These are phyloP conservation scores for Ctenopoma kingsleyae DNA, from an alignment of 2,797 vertebrate genomes.

Conservation along the genomic window DNA sequence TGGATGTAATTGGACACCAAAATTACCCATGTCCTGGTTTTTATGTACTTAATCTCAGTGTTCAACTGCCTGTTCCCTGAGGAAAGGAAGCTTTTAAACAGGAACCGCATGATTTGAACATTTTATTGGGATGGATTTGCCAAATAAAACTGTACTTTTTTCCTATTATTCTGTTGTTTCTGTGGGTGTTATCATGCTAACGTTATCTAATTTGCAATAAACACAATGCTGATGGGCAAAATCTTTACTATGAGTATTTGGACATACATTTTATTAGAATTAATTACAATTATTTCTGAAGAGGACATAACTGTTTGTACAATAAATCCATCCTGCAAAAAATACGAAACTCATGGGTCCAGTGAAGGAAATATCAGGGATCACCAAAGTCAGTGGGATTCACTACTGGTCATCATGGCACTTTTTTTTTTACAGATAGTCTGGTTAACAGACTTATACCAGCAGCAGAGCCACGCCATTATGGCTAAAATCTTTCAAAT, in stretches of 20 bases:
- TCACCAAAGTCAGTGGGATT: neutral
- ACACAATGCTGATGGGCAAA: neutral
- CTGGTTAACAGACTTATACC: neutral
- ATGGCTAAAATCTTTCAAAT: neutral
- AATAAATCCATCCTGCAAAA: neutral
- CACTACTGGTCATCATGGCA: too few relatives aligned
- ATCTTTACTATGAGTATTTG: neutral
- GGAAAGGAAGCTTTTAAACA: conserved; percentile 24
- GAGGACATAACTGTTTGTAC: neutral
- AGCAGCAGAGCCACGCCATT: neutral
- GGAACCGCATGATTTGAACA: neutral
- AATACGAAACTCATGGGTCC: neutral
- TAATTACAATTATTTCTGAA: neutral
- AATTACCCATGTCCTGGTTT: conserved; percentile 45
- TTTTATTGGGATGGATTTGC: conserved; percentile 17
- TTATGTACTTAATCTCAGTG: conserved; percentile 22
- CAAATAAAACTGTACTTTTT: neutral
- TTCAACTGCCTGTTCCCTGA: conserved; percentile 15
- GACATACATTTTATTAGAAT: neutral
- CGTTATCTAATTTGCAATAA: neutral
- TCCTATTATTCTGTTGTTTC: neutral
- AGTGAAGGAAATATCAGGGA: neutral
- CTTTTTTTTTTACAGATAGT: neutral
- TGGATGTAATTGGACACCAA: conserved; percentile 51
- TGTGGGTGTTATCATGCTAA: neutral